These are phyloP conservation scores for Hydrotaea diabolus DNA, from an alignment of 2,888 invertebrate species.

Conservation along the genomic window DNA sequence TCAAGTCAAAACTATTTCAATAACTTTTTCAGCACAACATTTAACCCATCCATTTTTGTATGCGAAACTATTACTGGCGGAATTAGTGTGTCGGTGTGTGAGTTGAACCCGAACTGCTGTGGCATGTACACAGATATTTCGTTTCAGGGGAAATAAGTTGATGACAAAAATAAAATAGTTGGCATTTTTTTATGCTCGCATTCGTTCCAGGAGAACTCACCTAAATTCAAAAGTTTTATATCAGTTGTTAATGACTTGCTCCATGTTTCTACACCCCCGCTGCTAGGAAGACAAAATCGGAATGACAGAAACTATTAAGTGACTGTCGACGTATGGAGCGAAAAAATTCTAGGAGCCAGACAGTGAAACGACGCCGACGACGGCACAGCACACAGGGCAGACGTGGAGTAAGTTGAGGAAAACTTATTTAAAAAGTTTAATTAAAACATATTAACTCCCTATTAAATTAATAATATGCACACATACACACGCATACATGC, in stretches of 20 bases:
- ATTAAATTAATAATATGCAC: constrained; percentile 47
- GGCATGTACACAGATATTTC: not conserved
- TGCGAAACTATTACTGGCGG: not conserved
- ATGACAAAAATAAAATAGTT: not conserved
- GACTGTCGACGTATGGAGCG: not conserved
- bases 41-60: not conserved
- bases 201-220: constrained; percentile 6
- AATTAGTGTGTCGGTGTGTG: not conserved
- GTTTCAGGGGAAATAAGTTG: not conserved
- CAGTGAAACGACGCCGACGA: not conserved
- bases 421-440: constrained; percentile 53
- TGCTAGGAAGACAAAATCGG: not conserved
- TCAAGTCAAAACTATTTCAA: constrained; percentile 23
- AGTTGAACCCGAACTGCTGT: not conserved
- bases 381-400: too few species aligned
- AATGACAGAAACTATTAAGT: constrained; percentile 17
- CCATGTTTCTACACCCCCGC: not conserved
- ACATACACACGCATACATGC: too few species aligned
- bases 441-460: constrained; percentile 53
- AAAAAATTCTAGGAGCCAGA: not conserved
- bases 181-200: constrained; percentile 11
- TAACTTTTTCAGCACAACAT: constrained; percentile 21
- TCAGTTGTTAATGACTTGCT: constrained; percentile 29
- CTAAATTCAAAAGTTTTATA: constrained; percentile 23
- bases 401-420: not conserved